Base-by-base conservation (phyloP, 2,888 invertebrate species). In the Drosophila peninsularis region DNA sequence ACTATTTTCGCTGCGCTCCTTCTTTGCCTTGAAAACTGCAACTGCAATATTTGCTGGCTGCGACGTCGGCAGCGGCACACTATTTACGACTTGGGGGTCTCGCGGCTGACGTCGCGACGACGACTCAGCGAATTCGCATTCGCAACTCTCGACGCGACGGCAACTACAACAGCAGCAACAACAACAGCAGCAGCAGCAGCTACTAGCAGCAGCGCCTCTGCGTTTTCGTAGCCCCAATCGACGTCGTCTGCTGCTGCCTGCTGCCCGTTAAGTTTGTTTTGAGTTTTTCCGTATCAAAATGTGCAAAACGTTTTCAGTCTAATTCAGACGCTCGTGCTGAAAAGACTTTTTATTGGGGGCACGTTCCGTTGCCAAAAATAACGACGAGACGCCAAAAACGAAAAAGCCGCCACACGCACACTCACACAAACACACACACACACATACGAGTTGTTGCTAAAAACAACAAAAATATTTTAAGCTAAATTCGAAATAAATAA, bases 261-360 rank as follows among this genome's bases (percentile, higher is more conserved):
- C 36, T 52, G 47, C 44, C 24, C 53, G 44, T 82, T 82, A 87
- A 89, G 88, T 82, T 89, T 87, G 84, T 89, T 91, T 91, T 90
- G 90, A 91, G 90, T 90, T 92, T 91, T 91, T 91, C 91, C 91
- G 90, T 90, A 91, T 89, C 91, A 90, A 92, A 91, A 91, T 91
- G 92, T 91, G 91, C 91, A 91, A 92, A 91, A 91, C 91, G 90
- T 90, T 91, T 91, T 91, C 92, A 91, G 91, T 91, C 91, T 92
- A 91, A 91, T 91, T 91, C 91, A 91, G 91, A 92, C 91, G 90
- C 91, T 92, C 92, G 91, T 91, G 91, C 92, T 91, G 91, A 91
- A 91, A 92, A 92, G 91, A 91, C 92, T 91, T 91, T 91, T 92
- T 91, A 47, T 47, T 56, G 55, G 89, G 83, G 76, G 78, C 76